These are phyloP conservation scores for Lepidocyrtinus sp. DNA, from an alignment of 2,888 invertebrate species.

Conservation along the genomic window DNA sequence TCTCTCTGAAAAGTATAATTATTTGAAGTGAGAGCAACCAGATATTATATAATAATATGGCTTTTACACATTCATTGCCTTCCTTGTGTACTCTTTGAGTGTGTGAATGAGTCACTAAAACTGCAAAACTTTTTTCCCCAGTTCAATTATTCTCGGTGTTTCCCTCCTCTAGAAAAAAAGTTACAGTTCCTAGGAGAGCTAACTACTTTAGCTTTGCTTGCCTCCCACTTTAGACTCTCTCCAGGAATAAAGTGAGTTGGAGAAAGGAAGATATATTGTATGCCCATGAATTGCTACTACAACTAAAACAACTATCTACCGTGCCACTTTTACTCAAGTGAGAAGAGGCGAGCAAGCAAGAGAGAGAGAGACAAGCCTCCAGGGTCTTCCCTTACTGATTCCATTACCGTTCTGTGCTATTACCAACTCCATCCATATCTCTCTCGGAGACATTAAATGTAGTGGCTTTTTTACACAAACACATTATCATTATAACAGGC, in stretches of 20 bases:
- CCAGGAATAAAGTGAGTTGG: slow-evolving; percentile 36
- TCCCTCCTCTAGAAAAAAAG: slow-evolving; percentile 48
- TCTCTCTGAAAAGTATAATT: too few relatives aligned
- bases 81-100: slow-evolving; percentile 24
- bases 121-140: slow-evolving; percentile 58
- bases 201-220: slow-evolving; percentile 37
- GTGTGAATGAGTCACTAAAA: slow-evolving; percentile 59
- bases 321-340: slow-evolving; percentile 54
- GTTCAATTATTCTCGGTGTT: slow-evolving; percentile 56
- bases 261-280: slow-evolving; percentile 58
- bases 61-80: slow-evolving; percentile 21
- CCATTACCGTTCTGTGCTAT: slow-evolving; percentile 45
- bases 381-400: slow-evolving; percentile 54
- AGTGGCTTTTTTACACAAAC: slow-evolving; percentile 13
- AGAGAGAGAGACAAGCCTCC: slow-evolving; percentile 49
- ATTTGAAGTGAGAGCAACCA: too few relatives aligned
- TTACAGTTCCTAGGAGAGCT: slow-evolving; percentile 56
- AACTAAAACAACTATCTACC: too few relatives aligned
- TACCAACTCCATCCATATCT: slow-evolving; percentile 23
- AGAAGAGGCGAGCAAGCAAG: too few relatives aligned
- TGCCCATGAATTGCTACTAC: slow-evolving; percentile 45
- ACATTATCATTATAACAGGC: too few relatives aligned
- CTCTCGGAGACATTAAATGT: background rate
- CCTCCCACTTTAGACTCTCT: too few relatives aligned
- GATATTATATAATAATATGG: too few relatives aligned